Evolutionary conservation across 1,140 invertebrate genomes (phyloP).

Genomic region (Drosophila quadrilineata): DNA sequence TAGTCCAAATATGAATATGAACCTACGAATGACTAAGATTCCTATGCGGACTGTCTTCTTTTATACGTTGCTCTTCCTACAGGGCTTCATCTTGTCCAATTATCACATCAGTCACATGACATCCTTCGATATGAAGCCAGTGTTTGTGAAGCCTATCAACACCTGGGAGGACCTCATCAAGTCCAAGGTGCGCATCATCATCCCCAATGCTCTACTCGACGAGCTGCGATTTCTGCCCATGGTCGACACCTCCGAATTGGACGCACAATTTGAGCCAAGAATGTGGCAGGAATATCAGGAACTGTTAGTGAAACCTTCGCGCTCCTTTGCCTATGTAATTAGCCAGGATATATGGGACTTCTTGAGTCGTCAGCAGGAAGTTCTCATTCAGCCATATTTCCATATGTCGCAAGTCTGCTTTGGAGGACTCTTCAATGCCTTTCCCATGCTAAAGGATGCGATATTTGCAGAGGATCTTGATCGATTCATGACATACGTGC

Average conservation of each 20-base stretch:
- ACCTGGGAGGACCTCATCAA: slow-evolving; percentile 52
- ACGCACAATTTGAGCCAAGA: slow-evolving; percentile 42
- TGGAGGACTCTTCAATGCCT: slow-evolving; percentile 44
- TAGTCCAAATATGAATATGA: slow-evolving; percentile 66
- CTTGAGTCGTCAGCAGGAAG: slow-evolving; percentile 51
- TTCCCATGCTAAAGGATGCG: slow-evolving; percentile 39
- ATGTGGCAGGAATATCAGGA: slow-evolving; percentile 52
- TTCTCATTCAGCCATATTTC: slow-evolving; percentile 65
- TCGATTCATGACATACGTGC: slow-evolving; percentile 37
- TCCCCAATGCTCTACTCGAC: slow-evolving; percentile 47
- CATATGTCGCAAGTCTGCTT: slow-evolving; percentile 59
- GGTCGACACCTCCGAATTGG: slow-evolving; percentile 42
- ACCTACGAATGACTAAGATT: slow-evolving; percentile 39
- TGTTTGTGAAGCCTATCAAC: slow-evolving; percentile 59
- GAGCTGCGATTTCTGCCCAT: slow-evolving; percentile 45
- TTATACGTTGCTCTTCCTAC: slow-evolving; percentile 48
- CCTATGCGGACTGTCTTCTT: slow-evolving; percentile 39
- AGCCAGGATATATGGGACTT: slow-evolving; percentile 55
- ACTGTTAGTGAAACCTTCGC: slow-evolving; percentile 36
- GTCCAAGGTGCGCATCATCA: slow-evolving; percentile 53
- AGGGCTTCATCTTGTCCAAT: slow-evolving; percentile 64
- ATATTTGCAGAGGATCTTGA: slow-evolving; percentile 34
- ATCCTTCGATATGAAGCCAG: slow-evolving; percentile 65
- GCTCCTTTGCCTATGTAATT: slow-evolving; percentile 60
- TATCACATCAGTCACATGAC: slow-evolving; percentile 71